Evolutionary conservation across 2,888 invertebrate genomes (phyloP), one percentile per base, ranked within the genome.

Genomic region (Lydus trimaculatus): DNA sequence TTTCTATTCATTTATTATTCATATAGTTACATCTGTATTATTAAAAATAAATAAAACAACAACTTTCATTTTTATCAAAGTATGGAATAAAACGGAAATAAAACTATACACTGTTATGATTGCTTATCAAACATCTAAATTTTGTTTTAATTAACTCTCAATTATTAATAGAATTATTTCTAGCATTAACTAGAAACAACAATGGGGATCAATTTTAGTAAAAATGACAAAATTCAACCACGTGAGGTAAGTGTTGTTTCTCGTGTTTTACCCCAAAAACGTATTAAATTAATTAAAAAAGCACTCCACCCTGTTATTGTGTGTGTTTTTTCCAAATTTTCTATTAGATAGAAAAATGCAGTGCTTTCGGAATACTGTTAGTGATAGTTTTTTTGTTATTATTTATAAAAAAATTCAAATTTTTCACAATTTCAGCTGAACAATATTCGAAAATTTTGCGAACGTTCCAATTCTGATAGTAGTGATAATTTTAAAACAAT

Each of bases 221-320:
- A 72, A 28, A 73, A 66, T 1, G 78, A 78, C n/a, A 79, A 72
- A 72, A 71, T 79, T 48, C 68, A 73, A 64, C 79, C 80, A 33
- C 69, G 70, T 64, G 78, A 76, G 72, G 80, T 80, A 61, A 75
- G 73, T 68, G 25, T 6, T 13, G 7, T 4, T 39, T 39, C 3
- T n/a, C 39, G 39, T 39, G 6, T 43, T 7, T 7, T 43, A n/a
- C 43, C 43, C 43, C 33, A 9, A 7, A 43, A 43, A 17, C 7
- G 6, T n/a, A 33, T 39, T n/a, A 39, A 39, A 15, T 36, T 64
- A 72, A 64, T 62, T 66, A 63, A 59, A 59, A 43, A n/a, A n/a
- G n/a, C 5, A 43, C n/a, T n/a, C 0, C n/a, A n/a, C 43, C 17
- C 43, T 39, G 4, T 11, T 33, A 43, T 17, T 6, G 2, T 1